A percentile compares a stretch with the other conserved stretches of the same genome.
These are phyloP conservation scores for Cetonia aurata DNA, from an alignment of 2,888 invertebrate species.

Conservation along the genomic window DNA sequence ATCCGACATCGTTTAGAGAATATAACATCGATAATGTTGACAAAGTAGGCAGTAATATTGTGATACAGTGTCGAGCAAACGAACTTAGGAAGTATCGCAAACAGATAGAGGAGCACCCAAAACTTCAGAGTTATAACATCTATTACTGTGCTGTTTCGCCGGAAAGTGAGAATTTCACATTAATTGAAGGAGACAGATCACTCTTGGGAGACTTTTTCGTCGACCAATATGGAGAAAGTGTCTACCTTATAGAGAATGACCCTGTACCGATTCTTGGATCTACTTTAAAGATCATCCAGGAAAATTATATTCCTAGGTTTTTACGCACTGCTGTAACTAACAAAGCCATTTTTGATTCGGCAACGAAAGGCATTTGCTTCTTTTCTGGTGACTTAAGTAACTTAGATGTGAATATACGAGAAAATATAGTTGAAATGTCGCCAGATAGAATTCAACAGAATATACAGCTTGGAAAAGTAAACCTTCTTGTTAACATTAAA, in stretches of 20 bases:
- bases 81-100: not conserved
- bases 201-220: not conserved
- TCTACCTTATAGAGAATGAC: not conserved
- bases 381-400: slow-evolving; percentile 6
- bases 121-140: not conserved
- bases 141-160: not conserved
- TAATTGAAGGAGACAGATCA: not conserved
- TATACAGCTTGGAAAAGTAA: not conserved
- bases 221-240: not conserved
- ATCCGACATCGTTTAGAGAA: too few relatives aligned
- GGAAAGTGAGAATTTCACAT: not conserved
- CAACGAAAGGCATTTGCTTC: not conserved
- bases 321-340: not conserved
- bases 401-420: not conserved
- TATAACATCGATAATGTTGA: not conserved
- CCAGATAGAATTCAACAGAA: not conserved
- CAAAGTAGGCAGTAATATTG: not conserved
- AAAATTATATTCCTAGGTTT: not conserved
- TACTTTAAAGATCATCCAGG: not conserved
- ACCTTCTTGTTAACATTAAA: not conserved
- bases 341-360: not conserved
- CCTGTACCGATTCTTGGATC: not conserved
- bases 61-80: not conserved
- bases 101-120: not conserved
- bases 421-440: not conserved